phyloP scores from a whole-genome alignment of 2,797 vertebrate species.

The Pseudochirops cupreus region DNA sequence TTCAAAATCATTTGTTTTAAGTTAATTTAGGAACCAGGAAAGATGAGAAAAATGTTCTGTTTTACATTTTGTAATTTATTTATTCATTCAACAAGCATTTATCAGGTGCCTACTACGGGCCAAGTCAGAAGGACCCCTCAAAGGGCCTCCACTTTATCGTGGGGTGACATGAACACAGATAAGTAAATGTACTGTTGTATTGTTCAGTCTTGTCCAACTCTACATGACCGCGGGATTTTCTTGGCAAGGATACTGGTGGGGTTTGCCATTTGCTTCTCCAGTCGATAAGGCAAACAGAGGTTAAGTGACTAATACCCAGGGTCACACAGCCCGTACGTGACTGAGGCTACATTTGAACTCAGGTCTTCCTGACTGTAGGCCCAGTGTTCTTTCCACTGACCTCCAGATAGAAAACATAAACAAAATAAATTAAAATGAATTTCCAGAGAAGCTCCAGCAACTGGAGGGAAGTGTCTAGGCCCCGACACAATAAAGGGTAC shows the following conservation, averaged over 20 bases:
- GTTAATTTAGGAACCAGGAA: neutral
- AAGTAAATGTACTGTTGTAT: neutral
- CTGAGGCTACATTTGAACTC: neutral
- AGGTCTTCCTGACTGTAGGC: neutral
- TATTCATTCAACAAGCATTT: neutral
- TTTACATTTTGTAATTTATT: neutral
- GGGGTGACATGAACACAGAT: neutral
- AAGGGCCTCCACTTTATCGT: neutral
- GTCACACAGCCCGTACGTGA: neutral
- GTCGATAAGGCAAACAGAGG: neutral
- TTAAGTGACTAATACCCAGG: neutral
- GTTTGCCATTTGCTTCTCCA: neutral
- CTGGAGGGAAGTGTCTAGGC: neutral
- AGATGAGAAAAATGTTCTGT: neutral
- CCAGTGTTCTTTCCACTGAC: neutral
- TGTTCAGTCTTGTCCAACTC: neutral
- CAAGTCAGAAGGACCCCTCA: neutral
- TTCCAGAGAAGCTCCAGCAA: neutral
- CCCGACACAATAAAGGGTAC: neutral
- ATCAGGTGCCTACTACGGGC: neutral
- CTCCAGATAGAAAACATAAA: neutral
- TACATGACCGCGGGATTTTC: neutral
- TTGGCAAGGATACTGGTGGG: neutral
- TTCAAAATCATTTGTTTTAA: neutral
- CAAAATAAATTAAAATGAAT: neutral